Base-by-base conservation (phyloP, 2,888 invertebrate species). In the Mimumesa dahlbomi region DNA sequence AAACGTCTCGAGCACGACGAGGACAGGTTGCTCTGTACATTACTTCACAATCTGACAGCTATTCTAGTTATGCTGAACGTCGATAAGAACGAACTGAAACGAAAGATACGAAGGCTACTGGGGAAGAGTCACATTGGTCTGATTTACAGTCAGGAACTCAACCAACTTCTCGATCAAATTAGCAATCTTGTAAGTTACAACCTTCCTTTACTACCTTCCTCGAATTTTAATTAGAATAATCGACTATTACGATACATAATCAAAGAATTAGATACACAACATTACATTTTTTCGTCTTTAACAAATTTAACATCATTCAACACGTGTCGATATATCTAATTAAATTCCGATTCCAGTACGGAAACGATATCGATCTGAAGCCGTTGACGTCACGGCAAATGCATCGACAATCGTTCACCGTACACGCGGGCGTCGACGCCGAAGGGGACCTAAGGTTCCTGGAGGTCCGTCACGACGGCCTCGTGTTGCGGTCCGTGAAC, bases 41-140 rank as follows among this genome's bases (percentile, higher is more conserved):
- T 99, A 91, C 91, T 99, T 38, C 99, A 98, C 89, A 99, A 99
- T 91, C 91, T 99, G 76, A 97, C 98, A 0, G 98, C 97, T 1
- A 98, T 98, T 79, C 93, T 99, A 92, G 95, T 99, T 0, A 95
- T 98, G 95, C 91, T 98, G 82, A 95, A 95, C 80, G 96, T 97
- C 0, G 94, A 94, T 64, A 94, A 97, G 79, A 93, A 93, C 63
- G 96, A 96, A 81, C 91, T 97, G 19, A 94, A 96, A 79, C 93
- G 96, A 73, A 98, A 98, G 91, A 90, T 93, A n/a, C 93, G 99
- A 11, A 93, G 99, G 43, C 90, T 99, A 67, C 92, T 99, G 9
- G 99, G 99, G 3, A 99, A 99, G 90, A 98, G 98, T 88, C 99
- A 99, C 87, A 98, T 99, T 82, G 99, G 99, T 1, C 93, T 99